These are phyloP conservation scores for Melinaea marsaeus DNA, from an alignment of 2,888 invertebrate genomes.

Conservation along the genomic window DNA sequence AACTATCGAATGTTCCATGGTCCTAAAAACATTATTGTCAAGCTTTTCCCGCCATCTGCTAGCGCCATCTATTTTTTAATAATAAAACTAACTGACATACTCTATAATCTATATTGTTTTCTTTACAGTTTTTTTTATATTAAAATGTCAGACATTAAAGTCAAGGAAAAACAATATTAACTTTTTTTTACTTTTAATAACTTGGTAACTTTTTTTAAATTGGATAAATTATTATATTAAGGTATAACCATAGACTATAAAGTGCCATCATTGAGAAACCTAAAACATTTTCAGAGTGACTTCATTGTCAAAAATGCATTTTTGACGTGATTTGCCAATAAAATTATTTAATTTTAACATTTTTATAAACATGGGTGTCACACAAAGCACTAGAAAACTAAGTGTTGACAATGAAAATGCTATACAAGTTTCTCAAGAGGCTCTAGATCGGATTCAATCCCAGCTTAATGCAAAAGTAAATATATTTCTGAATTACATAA, in stretches of 20 bases:
- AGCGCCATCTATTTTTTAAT: slow-evolving; percentile 36
- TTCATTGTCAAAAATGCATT: slow-evolving; percentile 53
- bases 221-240: too few relatives aligned
- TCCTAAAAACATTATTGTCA: not conserved
- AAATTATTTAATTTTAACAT: slow-evolving; percentile 50
- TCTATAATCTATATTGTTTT: too few relatives aligned
- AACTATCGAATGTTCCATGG: too few relatives aligned
- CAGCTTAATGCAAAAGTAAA: slow-evolving; percentile 67
- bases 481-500: slow-evolving; percentile 71
- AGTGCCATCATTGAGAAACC: not conserved
- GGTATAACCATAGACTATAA: slow-evolving; percentile 4
- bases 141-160: too few relatives aligned
- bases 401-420: slow-evolving; percentile 72
- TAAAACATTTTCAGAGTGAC: slow-evolving; percentile 21
- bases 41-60: slow-evolving; percentile 3
- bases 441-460: slow-evolving; percentile 68
- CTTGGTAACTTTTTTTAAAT: too few relatives aligned
- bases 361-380: slow-evolving; percentile 77
- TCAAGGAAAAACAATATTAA: too few relatives aligned
- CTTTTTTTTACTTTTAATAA: too few relatives aligned
- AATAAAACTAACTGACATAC: slow-evolving; percentile 14
- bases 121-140: too few relatives aligned
- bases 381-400: slow-evolving; percentile 75
- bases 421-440: slow-evolving; percentile 72
- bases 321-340: slow-evolving; percentile 67